Evolutionary conservation across 2,797 vertebrate species (phyloP).

Genomic region (Lagocephalus sceleratus): DNA sequence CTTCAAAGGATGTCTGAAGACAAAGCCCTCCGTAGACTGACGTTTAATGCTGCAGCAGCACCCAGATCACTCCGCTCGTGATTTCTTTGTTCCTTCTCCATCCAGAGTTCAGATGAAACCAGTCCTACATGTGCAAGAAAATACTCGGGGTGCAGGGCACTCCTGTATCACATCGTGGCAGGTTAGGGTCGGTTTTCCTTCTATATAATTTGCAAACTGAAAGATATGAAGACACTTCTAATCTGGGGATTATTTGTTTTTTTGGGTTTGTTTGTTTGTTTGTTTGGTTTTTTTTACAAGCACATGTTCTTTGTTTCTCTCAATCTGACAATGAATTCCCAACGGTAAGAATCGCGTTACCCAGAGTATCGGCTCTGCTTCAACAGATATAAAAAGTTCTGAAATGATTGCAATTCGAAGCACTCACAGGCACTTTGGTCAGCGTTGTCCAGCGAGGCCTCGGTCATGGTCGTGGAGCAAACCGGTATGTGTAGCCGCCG

Average conservation of each 20-base stretch:
- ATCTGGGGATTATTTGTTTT: conserved; percentile 42
- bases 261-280: conserved; percentile 44
- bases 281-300: conserved; percentile 55
- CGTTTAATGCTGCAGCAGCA: conserved; percentile 58
- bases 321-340: conserved; percentile 14
- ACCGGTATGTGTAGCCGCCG: conserved; percentile 39
- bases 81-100: conserved; percentile 43
- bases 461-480: conserved; percentile 29
- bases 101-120: conserved; percentile 51
- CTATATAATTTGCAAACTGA: conserved; percentile 50
- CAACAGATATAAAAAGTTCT: conserved; percentile 34
- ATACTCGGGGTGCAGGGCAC: conserved; percentile 63
- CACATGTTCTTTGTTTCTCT: conserved; percentile 44
- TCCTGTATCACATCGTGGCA: conserved; percentile 19
- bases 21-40: conserved; percentile 50
- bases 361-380: conserved; percentile 54
- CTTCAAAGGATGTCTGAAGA: conserved; percentile 36
- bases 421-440: conserved; percentile 80
- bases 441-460: conserved; percentile 41
- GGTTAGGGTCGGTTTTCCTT: conserved; percentile 50
- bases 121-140: conserved; percentile 56
- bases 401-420: conserved; percentile 66
- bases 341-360: conserved; percentile 34
- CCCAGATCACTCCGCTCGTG: conserved; percentile 38
- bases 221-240: conserved; percentile 41